Conservation (phyloP, 1,140 invertebrate species). For the Pseudomyrmex sp. region DNA sequence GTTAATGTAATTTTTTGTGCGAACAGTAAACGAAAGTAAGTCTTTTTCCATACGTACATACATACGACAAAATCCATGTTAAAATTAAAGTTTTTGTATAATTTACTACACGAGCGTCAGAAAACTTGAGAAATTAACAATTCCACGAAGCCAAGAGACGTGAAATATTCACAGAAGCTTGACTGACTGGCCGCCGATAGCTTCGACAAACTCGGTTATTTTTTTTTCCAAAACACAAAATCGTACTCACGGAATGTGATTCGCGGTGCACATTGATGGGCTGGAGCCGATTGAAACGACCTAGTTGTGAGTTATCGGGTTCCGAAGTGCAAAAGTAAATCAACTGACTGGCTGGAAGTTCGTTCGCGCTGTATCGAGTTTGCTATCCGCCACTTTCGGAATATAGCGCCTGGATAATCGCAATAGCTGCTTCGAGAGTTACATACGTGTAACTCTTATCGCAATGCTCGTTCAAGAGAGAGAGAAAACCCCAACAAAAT, state of each 20-base stretch:
- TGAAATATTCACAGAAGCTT: constrained; percentile 36
- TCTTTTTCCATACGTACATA: too few relatives aligned
- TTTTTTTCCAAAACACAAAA: constrained; percentile 42
- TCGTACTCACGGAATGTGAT: constrained; percentile 43
- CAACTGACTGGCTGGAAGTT: constrained; percentile 45
- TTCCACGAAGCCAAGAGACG: constrained; percentile 1
- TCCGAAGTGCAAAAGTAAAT: constrained; percentile 57
- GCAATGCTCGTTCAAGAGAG: not conserved
- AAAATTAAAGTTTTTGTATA: too few relatives aligned
- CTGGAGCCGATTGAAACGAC: constrained; percentile 47
- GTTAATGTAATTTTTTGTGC: too few relatives aligned
- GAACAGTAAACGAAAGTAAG: too few relatives aligned
- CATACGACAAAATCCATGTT: too few relatives aligned
- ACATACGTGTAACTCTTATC: constrained; percentile 37
- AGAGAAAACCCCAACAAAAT: not conserved
- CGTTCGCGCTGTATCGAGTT: constrained; percentile 52
- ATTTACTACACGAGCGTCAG: too few relatives aligned
- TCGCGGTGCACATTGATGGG: constrained; percentile 50
- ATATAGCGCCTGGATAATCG: constrained; percentile 42
- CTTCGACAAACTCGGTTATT: constrained; percentile 21
- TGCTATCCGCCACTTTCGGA: constrained; percentile 45
- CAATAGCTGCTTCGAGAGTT: constrained; percentile 41
- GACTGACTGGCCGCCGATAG: constrained; percentile 23
- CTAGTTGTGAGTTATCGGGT: constrained; percentile 57
- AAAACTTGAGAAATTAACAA: not conserved